Evolutionary conservation across 53 echinoderm and acorn worm genomes (phyloP).

Genomic region (Arbacia lixula): DNA sequence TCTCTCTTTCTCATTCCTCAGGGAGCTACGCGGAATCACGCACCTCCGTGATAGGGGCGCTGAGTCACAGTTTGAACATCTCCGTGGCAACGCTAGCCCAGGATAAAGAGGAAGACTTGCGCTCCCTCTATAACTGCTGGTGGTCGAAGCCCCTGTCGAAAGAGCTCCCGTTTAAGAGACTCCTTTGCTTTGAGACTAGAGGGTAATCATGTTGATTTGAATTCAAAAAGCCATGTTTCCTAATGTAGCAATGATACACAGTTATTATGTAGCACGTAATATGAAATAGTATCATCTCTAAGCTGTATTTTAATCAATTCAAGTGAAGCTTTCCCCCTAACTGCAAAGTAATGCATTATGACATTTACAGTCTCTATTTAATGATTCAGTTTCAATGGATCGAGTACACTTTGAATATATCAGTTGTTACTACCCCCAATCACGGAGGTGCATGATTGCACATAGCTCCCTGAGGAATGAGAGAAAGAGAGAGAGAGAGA

Average conservation of each 20-base stretch:
- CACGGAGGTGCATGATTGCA: constrained; percentile 62
- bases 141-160: constrained; percentile 72
- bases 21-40: constrained; percentile 68
- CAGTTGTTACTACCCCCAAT: too few relatives aligned
- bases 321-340: too few relatives aligned
- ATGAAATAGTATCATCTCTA: too few relatives aligned
- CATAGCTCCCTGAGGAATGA: constrained; percentile 65
- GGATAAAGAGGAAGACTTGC: constrained; percentile 82
- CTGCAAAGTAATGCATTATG: too few relatives aligned
- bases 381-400: too few relatives aligned
- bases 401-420: too few relatives aligned
- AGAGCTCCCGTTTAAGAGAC: constrained; percentile 62
- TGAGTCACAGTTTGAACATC: constrained; percentile 58
- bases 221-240: too few relatives aligned
- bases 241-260: too few relatives aligned
- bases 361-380: too few relatives aligned
- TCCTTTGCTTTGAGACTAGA: constrained; percentile 87
- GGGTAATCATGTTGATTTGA: constrained; percentile 26
- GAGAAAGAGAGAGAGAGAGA: not conserved
- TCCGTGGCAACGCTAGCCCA: constrained; percentile 61
- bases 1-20: constrained; percentile 4
- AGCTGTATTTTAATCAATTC: too few relatives aligned
- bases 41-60: constrained; percentile 78
- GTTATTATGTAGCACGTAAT: too few relatives aligned
- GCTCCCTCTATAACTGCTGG: constrained; percentile 86